These are phyloP conservation scores for Centropristis striata DNA, from an alignment of 2,113 vertebrate genomes.

Conservation along the genomic window DNA sequence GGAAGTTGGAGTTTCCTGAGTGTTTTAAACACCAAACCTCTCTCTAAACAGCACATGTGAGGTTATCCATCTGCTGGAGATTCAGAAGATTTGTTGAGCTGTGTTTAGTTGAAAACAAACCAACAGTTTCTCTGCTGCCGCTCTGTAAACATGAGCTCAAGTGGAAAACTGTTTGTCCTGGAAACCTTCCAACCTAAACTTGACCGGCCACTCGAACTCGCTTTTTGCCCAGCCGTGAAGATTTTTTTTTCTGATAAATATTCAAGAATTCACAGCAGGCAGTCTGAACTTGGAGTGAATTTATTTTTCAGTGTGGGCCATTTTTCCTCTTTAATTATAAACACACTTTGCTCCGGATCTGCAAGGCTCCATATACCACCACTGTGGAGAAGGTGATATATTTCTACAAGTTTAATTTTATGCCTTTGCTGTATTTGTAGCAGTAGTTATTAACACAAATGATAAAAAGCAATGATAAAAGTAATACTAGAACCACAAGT, in stretches of 20 bases:
- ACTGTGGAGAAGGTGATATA: not conserved
- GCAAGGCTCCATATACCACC: not conserved
- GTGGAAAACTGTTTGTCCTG: not conserved
- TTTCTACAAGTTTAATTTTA: not conserved
- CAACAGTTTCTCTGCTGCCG: not conserved
- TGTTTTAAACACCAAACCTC: not conserved
- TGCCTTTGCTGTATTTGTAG: not conserved
- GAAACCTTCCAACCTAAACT: not conserved
- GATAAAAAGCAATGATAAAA: not conserved
- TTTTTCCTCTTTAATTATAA: not conserved
- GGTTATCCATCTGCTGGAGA: not conserved
- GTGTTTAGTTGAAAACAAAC: slow-evolving; percentile 7
- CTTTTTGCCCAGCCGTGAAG: not conserved
- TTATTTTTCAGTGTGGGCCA: not conserved
- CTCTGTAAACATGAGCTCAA: slow-evolving; percentile 1
- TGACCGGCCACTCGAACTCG: not conserved
- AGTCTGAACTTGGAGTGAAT: not conserved
- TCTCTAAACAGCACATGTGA: not conserved
- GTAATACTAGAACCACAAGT: not conserved
- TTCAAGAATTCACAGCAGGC: not conserved
- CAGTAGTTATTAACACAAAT: not conserved
- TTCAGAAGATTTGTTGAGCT: not conserved
- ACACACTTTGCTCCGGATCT: not conserved
- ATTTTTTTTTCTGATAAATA: not conserved
- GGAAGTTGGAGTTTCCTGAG: not conserved